Conservation (phyloP, 2,113 vertebrate genomes). For the Toxotes chatareus region DNA sequence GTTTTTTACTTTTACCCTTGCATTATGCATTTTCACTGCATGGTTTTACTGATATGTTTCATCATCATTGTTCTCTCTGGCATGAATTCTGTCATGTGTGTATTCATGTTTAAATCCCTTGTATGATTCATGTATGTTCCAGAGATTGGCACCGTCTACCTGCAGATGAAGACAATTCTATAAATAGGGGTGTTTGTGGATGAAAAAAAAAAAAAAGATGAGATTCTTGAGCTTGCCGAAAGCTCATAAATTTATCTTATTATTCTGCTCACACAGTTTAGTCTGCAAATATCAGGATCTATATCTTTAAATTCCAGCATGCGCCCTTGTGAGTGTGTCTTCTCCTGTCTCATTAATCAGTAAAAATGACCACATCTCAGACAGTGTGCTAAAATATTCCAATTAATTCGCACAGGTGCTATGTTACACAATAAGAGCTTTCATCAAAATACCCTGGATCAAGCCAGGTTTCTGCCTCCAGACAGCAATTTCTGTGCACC, state of each 20-base stretch:
- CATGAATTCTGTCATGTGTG: conserved; percentile 58
- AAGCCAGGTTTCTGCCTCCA: background rate
- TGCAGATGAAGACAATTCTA: conserved; percentile 61
- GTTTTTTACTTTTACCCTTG: conserved; percentile 74
- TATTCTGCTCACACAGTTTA: conserved; percentile 47
- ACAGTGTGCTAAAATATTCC: conserved; percentile 42
- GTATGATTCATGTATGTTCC: conserved; percentile 61
- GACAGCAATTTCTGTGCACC: background rate
- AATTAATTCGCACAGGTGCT: conserved; percentile 19
- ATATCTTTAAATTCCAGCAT: conserved; percentile 27
- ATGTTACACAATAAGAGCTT: conserved; percentile 10
- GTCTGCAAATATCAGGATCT: conserved; percentile 51
- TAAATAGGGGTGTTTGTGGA: conserved; percentile 52
- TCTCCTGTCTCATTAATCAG: conserved; percentile 35
- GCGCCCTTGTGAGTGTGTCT: background rate
- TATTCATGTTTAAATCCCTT: conserved; percentile 57
- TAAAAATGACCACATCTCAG: conserved; percentile 34
- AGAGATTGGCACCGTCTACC: conserved; percentile 60
- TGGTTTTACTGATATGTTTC: conserved; percentile 71
- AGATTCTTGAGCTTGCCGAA: conserved; percentile 36
- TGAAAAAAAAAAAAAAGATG: conserved; percentile 37
- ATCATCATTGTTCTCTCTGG: conserved; percentile 69
- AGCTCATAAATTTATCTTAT: conserved; percentile 50
- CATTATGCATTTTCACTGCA: conserved; percentile 75
- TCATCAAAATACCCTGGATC: conserved; percentile 1